Conservation (phyloP, 2,797 vertebrate genomes). For the Perodicticus potto region DNA sequence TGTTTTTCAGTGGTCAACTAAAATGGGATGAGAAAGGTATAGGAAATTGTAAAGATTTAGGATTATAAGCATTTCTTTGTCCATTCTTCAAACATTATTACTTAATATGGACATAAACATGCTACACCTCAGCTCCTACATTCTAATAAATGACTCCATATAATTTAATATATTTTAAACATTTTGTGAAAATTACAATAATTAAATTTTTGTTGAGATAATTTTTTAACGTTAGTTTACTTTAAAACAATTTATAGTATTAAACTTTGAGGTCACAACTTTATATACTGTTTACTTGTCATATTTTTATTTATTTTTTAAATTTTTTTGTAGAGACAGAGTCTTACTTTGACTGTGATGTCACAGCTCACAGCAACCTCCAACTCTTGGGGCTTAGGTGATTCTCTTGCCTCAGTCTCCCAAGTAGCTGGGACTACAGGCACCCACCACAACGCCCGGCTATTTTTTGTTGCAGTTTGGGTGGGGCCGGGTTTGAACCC, state of each 20-base stretch:
- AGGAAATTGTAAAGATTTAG: constrained; percentile 61
- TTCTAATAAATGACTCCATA: constrained; percentile 9
- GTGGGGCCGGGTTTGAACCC: no score
- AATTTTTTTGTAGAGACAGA: no score
- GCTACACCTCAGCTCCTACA: neutral
- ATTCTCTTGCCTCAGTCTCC: no score
- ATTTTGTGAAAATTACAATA: constrained; percentile 20
- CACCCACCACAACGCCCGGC: no score
- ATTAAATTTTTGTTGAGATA: neutral
- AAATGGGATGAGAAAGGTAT: constrained; percentile 34
- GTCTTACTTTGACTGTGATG: no score
- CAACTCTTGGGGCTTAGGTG: no score
- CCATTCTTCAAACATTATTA: constrained; percentile 27
- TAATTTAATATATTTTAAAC: constrained; percentile 5
- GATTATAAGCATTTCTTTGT: neutral
- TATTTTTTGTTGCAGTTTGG: no score
- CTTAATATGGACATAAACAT: neutral
- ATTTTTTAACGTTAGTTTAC: neutral
- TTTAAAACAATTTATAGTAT: neutral
- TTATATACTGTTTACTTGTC: neutral
- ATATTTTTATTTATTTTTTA: neutral
- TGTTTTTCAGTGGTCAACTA: constrained; percentile 96
- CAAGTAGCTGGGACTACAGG: no score
- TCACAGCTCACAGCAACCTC: no score
- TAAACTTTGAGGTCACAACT: neutral